A percentile compares a stretch with the other conserved stretches of the same genome.
phyloP scores from a whole-genome alignment of 2,888 invertebrate species.

The Ornithoptera alexandrae region DNA sequence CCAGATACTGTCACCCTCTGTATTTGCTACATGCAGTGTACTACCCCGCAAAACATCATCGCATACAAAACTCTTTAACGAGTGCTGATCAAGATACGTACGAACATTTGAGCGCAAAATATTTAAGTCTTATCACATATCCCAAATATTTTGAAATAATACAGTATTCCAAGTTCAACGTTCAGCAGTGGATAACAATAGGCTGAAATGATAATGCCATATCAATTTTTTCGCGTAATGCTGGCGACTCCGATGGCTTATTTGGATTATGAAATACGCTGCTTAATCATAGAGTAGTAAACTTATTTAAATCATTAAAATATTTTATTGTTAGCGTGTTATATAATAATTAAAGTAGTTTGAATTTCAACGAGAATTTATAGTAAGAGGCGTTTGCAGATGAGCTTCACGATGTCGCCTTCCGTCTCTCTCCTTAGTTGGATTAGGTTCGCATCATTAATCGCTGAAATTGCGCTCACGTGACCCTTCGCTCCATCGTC shows the following conservation, averaged over 20 bases:
- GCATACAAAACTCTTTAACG: conserved; percentile 6
- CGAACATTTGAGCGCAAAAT: neutral
- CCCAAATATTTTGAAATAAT: no score
- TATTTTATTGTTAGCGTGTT: neutral
- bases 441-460: conserved; percentile 77
- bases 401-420: conserved; percentile 56
- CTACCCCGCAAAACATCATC: neutral
- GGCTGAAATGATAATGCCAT: no score
- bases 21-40: conserved; percentile 5
- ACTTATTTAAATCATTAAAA: neutral
- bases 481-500: conserved; percentile 35
- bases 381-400: conserved; percentile 55
- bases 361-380: conserved; percentile 49
- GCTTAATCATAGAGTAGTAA: no score
- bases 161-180: no score
- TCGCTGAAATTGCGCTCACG: conserved; percentile 72
- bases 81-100: conserved; percentile 2
- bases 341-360: neutral
- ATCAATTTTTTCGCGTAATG: no score
- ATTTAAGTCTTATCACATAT: no score
- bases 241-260: no score
- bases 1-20: conserved; percentile 24
- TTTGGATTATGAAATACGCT: no score
- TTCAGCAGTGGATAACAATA: no score
- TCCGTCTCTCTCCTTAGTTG: conserved; percentile 67